A percentile compares a stretch with the other conserved stretches of the same genome.
These are phyloP conservation scores for Thereva nobilitata DNA, from an alignment of 2,888 invertebrate species.

Conservation along the genomic window DNA sequence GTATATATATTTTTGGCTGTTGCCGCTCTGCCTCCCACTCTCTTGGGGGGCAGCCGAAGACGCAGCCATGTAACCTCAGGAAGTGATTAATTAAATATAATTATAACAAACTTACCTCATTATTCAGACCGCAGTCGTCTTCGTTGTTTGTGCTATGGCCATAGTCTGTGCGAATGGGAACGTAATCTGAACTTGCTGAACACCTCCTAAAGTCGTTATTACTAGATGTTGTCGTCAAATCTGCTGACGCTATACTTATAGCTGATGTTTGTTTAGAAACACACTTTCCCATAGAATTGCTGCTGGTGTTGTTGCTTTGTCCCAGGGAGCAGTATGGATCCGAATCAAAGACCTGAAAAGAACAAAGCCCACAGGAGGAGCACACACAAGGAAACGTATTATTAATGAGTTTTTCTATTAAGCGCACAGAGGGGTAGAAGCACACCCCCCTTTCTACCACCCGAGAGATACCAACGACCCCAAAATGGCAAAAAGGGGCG, in stretches of 20 bases:
- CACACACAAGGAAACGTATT: conserved; percentile 28
- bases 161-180: conserved; percentile 21
- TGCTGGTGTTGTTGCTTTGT: conserved; percentile 26
- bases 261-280: conserved; percentile 56
- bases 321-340: conserved; percentile 11
- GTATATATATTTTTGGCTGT: no score
- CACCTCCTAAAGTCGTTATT: conserved; percentile 24
- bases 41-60: neutral
- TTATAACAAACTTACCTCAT: conserved; percentile 46
- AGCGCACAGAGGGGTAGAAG: no score
- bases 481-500: neutral
- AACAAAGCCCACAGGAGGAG: conserved; percentile 24
- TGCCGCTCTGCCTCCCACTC: no score
- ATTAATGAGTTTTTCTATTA: conserved; percentile 29
- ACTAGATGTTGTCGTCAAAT: conserved; percentile 19
- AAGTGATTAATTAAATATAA: conserved; percentile 36
- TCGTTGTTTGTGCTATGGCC: conserved; percentile 27
- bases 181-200: conserved; percentile 33
- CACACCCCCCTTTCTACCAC: no score
- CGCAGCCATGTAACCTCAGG: conserved; percentile 20
- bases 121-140: conserved; percentile 41
- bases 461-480: no score
- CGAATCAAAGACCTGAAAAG: conserved; percentile 31
- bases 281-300: conserved; percentile 57
- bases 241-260: conserved; percentile 53